Conservation (phyloP, 2,797 vertebrate species). For the Dromococcyx pavoninus region DNA sequence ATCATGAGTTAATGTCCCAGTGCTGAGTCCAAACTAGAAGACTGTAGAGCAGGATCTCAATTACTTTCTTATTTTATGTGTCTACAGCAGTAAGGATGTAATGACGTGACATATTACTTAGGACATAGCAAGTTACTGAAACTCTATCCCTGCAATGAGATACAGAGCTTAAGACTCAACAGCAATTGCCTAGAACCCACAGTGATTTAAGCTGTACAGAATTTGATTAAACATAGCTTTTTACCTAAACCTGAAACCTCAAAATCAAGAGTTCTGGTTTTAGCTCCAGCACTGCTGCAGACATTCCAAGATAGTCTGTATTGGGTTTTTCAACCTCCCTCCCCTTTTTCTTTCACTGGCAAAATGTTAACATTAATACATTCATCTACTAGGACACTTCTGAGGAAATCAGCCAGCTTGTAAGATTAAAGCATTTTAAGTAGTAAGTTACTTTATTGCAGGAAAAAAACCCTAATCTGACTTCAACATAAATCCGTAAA, state of each 20-base stretch:
- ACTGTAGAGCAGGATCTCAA: not conserved
- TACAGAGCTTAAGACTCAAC: not conserved
- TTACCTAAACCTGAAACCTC: not conserved
- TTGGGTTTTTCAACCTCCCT: not conserved
- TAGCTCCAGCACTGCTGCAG: not conserved
- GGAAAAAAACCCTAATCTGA: not conserved
- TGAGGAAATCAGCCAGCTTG: not conserved
- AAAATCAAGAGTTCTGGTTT: not conserved
- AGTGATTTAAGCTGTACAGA: not conserved
- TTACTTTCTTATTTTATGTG: not conserved
- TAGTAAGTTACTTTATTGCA: not conserved
- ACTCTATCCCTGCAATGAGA: not conserved
- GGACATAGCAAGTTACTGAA: not conserved
- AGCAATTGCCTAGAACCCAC: not conserved
- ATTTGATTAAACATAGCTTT: not conserved
- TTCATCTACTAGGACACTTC: not conserved
- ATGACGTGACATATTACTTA: not conserved
- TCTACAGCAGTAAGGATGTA: conserved; percentile 8
- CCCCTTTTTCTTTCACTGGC: not conserved
- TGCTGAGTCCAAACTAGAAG: not conserved
- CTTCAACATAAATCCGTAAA: not conserved
- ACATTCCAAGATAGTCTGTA: not conserved
- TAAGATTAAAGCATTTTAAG: not conserved
- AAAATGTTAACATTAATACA: not conserved
- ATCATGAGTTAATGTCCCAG: not conserved